Evolutionary conservation across 1,140 invertebrate genomes (phyloP).

Genomic region (Drosophila novamexicana): DNA sequence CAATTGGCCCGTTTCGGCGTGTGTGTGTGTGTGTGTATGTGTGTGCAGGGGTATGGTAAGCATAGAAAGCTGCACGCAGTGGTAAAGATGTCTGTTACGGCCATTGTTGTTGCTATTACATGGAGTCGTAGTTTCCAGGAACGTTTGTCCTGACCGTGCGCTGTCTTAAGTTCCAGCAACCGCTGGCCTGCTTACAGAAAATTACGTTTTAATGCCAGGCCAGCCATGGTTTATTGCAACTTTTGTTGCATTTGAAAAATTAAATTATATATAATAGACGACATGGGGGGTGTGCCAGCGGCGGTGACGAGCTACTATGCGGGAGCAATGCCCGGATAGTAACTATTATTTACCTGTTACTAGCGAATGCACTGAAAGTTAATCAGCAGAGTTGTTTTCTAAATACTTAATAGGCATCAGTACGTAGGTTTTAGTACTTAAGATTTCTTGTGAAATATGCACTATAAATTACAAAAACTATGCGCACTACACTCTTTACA

Average conservation of each 20-base stretch:
- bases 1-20: conserved; percentile 9
- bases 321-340: neutral
- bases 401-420: too few relatives aligned
- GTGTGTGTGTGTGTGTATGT: conserved; percentile 31
- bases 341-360: neutral
- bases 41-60: neutral
- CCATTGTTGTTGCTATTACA: conserved; percentile 9
- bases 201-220: conserved; percentile 71
- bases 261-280: conserved; percentile 66
- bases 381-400: too few relatives aligned
- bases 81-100: conserved; percentile 22
- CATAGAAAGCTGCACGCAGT: conserved; percentile 24
- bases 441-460: too few relatives aligned
- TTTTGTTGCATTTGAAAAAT: conserved; percentile 78
- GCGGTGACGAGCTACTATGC: neutral
- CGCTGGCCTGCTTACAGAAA: conserved; percentile 43
- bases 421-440: too few relatives aligned
- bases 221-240: conserved; percentile 73
- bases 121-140: conserved; percentile 43
- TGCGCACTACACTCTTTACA: too few relatives aligned
- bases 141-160: conserved; percentile 10
- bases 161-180: neutral
- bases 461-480: too few relatives aligned
- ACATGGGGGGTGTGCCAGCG: neutral
- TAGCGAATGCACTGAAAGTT: too few relatives aligned